Percentiles rank a stretch among this genome's conserved stretches.
phyloP scores from a whole-genome alignment of 2,888 invertebrate genomes.

The Drosophila paramelanica region DNA sequence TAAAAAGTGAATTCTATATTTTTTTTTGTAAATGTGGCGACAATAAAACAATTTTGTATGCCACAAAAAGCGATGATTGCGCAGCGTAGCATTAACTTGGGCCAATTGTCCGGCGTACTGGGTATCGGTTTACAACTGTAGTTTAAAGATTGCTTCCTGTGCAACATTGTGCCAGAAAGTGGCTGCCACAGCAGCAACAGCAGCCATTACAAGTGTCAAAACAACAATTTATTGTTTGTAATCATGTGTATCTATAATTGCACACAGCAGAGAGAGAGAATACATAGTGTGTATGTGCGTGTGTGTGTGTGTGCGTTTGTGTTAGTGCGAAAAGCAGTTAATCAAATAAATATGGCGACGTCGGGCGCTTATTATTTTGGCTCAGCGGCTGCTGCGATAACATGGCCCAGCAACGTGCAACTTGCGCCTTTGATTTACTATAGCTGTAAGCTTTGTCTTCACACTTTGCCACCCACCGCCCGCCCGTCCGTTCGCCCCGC shows the following conservation, averaged over 20 bases:
- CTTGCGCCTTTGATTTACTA: slow-evolving; percentile 72
- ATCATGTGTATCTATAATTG: slow-evolving; percentile 78
- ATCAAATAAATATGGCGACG: slow-evolving; percentile 82
- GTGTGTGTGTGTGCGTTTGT: slow-evolving; percentile 23
- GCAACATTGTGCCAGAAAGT: slow-evolving; percentile 72
- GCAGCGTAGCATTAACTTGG: slow-evolving; percentile 18
- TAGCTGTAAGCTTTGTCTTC: slow-evolving; percentile 54
- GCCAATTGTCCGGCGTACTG: slow-evolving; percentile 73
- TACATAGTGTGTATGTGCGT: slow-evolving; percentile 7
- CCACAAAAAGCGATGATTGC: slow-evolving; percentile 45
- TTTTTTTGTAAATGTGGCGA: slow-evolving; percentile 66
- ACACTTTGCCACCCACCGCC: slow-evolving; percentile 28
- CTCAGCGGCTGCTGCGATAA: slow-evolving; percentile 74
- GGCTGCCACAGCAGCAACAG: slow-evolving; percentile 38
- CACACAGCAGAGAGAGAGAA: slow-evolving; percentile 32
- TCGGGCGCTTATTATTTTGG: slow-evolving; percentile 76
- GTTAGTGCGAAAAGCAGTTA: slow-evolving; percentile 71
- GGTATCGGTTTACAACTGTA: slow-evolving; percentile 43
- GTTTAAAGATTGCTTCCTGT: slow-evolving; percentile 70
- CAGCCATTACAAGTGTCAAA: slow-evolving; percentile 81
- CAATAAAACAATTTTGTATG: slow-evolving; percentile 80
- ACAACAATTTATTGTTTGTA: slow-evolving; percentile 80
- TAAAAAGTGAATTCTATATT: slow-evolving; percentile 68
- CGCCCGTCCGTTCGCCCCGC: background rate
- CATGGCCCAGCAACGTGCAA: slow-evolving; percentile 68